These are phyloP conservation scores for Schizopygopsis pylzovi DNA, from an alignment of 2,797 vertebrate genomes.

Conservation along the genomic window DNA sequence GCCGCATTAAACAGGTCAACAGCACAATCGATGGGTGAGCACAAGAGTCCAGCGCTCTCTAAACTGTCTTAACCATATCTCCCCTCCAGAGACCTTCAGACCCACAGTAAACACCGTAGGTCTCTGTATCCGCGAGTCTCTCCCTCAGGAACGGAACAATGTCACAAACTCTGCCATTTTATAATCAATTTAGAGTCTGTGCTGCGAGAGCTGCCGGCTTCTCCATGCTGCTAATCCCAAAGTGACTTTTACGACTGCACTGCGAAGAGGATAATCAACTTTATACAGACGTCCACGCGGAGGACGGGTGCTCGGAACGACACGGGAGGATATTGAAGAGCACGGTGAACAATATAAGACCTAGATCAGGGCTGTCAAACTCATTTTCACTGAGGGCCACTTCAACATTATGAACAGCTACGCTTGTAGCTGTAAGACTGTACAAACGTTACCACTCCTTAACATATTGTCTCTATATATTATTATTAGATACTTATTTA, in stretches of 20 bases:
- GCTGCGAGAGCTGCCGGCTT: conserved; percentile 70
- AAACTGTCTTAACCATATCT: conserved; percentile 54
- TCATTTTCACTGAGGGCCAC: no score
- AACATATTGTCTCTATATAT: no score
- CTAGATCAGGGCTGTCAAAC: not conserved
- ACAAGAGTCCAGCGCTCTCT: conserved; percentile 25
- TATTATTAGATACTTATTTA: no score
- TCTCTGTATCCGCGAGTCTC: not conserved
- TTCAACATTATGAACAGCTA: no score
- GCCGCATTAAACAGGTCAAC: conserved; percentile 56
- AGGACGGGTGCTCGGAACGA: not conserved
- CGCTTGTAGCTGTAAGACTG: no score
- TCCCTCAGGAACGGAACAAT: conserved; percentile 48
- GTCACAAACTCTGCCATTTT: conserved; percentile 62
- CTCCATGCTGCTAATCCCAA: conserved; percentile 75
- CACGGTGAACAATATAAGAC: not conserved
- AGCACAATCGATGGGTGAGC: conserved; percentile 49
- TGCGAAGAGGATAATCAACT: conserved; percentile 73
- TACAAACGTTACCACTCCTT: no score
- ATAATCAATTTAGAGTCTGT: conserved; percentile 76
- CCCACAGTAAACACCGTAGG: conserved; percentile 24
- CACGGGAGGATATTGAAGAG: not conserved
- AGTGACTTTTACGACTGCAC: conserved; percentile 75
- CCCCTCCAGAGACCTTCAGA: conserved; percentile 49
- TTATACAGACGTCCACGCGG: conserved; percentile 41